A percentile compares a stretch with the other conserved stretches of the same genome.
phyloP scores from a whole-genome alignment of 1,140 invertebrate genomes.

The Elysia chlorotica region DNA sequence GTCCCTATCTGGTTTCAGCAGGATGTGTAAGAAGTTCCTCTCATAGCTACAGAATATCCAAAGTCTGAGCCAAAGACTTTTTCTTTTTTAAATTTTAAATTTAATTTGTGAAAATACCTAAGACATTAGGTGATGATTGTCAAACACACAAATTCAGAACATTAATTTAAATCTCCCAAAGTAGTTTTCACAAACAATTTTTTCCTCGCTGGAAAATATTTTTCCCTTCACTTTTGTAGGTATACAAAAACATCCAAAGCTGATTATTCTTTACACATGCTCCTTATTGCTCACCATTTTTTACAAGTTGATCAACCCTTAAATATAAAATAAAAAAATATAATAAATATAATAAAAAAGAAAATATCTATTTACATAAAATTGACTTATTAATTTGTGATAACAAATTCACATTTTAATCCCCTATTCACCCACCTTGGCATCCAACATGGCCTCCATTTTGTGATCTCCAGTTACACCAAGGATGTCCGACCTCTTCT shows the following conservation, averaged over 20 bases:
- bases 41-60: too few relatives aligned
- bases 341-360: neutral
- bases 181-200: neutral
- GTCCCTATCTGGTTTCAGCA: too few relatives aligned
- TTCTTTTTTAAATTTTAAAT: too few relatives aligned
- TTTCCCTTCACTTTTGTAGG: too few relatives aligned
- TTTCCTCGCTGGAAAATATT: neutral
- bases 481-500: slow-evolving; percentile 34
- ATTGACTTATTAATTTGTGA: neutral
- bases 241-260: too few relatives aligned
- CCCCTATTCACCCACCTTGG: slow-evolving; percentile 39
- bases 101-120: too few relatives aligned
- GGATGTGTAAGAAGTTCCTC: too few relatives aligned
- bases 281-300: neutral
- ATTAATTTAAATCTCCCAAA: neutral
- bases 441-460: slow-evolving; percentile 54
- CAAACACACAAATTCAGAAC: too few relatives aligned
- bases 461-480: slow-evolving; percentile 34
- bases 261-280: neutral
- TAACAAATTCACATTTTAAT: neutral
- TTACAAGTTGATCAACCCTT: neutral
- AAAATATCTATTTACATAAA: neutral
- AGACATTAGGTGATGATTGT: too few relatives aligned
- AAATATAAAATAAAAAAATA: neutral
- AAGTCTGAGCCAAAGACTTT: too few relatives aligned